These are phyloP conservation scores for Temnothorax rugatulus DNA, from an alignment of 2,888 invertebrate genomes.

Conservation along the genomic window DNA sequence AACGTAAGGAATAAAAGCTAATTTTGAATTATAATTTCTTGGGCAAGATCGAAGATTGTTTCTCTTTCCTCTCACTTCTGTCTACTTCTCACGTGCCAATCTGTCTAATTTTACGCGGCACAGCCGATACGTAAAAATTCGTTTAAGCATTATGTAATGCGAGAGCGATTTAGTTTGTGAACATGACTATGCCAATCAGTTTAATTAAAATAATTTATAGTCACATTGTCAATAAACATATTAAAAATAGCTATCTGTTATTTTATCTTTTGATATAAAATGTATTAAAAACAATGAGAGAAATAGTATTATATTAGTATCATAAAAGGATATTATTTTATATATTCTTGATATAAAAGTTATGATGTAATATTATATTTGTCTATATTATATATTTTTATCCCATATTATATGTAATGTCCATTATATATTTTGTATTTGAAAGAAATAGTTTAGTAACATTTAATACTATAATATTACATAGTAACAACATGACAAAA, in stretches of 20 bases:
- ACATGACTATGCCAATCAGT: background rate
- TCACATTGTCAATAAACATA: background rate
- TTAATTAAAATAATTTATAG: background rate
- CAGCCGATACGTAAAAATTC: background rate
- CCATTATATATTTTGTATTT: conserved; percentile 11
- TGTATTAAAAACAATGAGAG: background rate
- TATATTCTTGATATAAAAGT: background rate
- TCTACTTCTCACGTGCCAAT: background rate
- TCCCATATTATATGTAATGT: background rate
- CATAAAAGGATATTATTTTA: background rate
- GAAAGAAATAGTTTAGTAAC: background rate
- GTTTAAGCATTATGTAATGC: conserved; percentile 11
- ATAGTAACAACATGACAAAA: conserved; percentile 7
- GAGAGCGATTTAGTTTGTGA: background rate
- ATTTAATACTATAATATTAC: background rate
- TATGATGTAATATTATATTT: background rate
- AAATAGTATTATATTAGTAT: background rate
- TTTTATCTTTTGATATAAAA: conserved; percentile 2
- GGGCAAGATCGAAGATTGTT: background rate
- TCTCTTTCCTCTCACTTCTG: background rate
- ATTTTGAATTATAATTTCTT: background rate
- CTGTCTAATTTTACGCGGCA: background rate
- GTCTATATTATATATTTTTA: background rate
- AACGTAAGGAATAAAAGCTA: conserved; percentile 17
- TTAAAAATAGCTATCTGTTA: background rate